Percentiles rank a stretch among this genome's conserved stretches.
phyloP scores from a whole-genome alignment of 2,113 vertebrate species.

The Caranx melampygus region DNA sequence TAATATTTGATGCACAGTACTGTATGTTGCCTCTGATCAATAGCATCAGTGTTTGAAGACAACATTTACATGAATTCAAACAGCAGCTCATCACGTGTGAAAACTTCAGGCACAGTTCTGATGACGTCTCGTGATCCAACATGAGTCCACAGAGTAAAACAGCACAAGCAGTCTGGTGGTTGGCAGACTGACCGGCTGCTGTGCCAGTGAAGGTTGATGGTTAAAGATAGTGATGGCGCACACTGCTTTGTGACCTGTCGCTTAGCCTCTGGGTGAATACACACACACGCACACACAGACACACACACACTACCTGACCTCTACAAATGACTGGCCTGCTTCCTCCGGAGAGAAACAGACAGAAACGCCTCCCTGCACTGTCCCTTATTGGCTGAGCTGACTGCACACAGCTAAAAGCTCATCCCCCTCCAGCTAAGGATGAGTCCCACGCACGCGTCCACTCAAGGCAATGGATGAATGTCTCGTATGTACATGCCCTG shows the following conservation, averaged over 20 bases:
- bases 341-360: conserved; percentile 62
- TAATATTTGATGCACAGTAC: not conserved
- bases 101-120: conserved; percentile 67
- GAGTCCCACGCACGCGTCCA: conserved; percentile 60
- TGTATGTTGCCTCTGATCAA: conserved; percentile 22
- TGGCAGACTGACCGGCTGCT: conserved; percentile 25
- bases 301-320: conserved; percentile 33
- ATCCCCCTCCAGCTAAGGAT: conserved; percentile 69
- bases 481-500: conserved; percentile 77
- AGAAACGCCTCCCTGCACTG: conserved; percentile 54
- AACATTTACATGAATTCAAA: conserved; percentile 14
- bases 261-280: conserved; percentile 6
- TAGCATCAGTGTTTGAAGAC: conserved; percentile 25
- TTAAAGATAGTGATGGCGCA: conserved; percentile 5
- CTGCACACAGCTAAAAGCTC: conserved; percentile 67
- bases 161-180: conserved; percentile 1
- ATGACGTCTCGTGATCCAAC: conserved; percentile 42
- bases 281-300: conserved; percentile 23
- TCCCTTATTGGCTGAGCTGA: conserved; percentile 70
- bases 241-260: conserved; percentile 6
- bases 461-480: conserved; percentile 71
- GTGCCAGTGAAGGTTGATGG: conserved; percentile 10
- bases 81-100: conserved; percentile 42
- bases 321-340: conserved; percentile 64
- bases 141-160: conserved; percentile 18